Evolutionary conservation across 2,113 vertebrate genomes (phyloP).

Genomic region (Muntiacus reevesi): DNA sequence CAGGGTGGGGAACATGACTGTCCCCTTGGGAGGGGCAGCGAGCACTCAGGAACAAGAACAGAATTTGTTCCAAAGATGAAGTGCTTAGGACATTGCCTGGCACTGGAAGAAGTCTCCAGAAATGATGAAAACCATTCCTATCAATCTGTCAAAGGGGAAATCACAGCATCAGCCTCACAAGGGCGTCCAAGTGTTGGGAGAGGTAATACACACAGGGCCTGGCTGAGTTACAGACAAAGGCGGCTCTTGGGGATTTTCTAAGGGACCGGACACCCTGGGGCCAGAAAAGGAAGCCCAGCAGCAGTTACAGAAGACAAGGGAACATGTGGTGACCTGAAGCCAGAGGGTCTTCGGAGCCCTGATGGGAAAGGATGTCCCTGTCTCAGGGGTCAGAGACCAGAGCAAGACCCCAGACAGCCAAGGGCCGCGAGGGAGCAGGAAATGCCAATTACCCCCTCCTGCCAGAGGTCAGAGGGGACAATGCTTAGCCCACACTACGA

Average conservation of each 20-base stretch:
- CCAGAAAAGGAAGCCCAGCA: not conserved
- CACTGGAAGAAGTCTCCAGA: not conserved
- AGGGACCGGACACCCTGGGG: not conserved
- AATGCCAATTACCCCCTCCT: not conserved
- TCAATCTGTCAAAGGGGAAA: not conserved
- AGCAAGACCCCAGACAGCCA: not conserved
- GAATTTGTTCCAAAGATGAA: not conserved
- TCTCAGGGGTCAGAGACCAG: not conserved
- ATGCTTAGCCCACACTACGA: not conserved
- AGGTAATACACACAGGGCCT: fast-evolving
- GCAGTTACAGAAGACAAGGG: not conserved
- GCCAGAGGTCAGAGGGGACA: not conserved
- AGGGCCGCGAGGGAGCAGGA: not conserved
- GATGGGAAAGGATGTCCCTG: not conserved
- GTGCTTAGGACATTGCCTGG: not conserved
- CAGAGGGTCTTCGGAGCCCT: not conserved
- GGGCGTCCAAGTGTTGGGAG: not conserved
- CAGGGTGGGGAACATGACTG: not conserved
- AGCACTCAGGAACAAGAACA: not conserved
- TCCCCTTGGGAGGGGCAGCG: not conserved
- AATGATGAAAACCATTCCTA: fast-evolving
- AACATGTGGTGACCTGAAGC: not conserved
- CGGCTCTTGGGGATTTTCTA: not conserved
- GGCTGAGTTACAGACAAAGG: not conserved
- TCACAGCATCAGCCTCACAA: not conserved